Conservation (phyloP, 2,113 vertebrate genomes). For the Myotis yumanensis region DNA sequence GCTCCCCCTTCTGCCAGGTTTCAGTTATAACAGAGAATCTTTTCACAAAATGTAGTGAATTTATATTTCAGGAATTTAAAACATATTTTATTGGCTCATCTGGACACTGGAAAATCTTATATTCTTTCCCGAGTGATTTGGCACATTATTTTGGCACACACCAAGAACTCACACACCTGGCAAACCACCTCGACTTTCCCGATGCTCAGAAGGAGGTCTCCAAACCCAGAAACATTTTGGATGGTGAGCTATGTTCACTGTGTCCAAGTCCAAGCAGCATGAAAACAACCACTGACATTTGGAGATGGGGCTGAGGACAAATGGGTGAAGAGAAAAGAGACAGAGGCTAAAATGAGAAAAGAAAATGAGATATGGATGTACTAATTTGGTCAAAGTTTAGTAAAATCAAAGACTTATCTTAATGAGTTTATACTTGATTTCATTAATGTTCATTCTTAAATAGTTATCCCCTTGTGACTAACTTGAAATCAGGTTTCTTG, state of each 20-base stretch:
- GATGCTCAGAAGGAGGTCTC: slow-evolving; percentile 44
- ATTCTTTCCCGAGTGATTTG: slow-evolving; percentile 75
- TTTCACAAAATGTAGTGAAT: slow-evolving; percentile 82
- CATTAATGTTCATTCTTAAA: not conserved
- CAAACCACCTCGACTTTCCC: slow-evolving; percentile 55
- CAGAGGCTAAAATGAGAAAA: not conserved
- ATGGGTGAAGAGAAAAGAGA: not conserved
- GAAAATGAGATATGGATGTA: not conserved
- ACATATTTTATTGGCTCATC: slow-evolving; percentile 75
- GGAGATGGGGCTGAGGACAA: not conserved
- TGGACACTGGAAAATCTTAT: slow-evolving; percentile 83
- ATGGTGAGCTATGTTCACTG: not conserved
- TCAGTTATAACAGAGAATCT: slow-evolving; percentile 81
- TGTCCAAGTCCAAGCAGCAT: not conserved
- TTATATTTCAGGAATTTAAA: slow-evolving; percentile 72
- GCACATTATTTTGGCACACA: slow-evolving; percentile 65
- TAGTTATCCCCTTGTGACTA: not conserved
- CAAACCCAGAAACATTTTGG: slow-evolving; percentile 25
- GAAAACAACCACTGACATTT: not conserved
- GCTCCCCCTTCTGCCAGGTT: slow-evolving; percentile 74
- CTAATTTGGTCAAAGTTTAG: not conserved
- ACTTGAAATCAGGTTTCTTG: not conserved
- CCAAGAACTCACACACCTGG: slow-evolving; percentile 69
- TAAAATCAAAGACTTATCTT: not conserved
- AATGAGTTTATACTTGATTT: not conserved